A percentile compares a stretch with the other conserved stretches of the same genome.
Conservation (phyloP, 2,113 vertebrate species). For the Clupea harengus region DNA sequence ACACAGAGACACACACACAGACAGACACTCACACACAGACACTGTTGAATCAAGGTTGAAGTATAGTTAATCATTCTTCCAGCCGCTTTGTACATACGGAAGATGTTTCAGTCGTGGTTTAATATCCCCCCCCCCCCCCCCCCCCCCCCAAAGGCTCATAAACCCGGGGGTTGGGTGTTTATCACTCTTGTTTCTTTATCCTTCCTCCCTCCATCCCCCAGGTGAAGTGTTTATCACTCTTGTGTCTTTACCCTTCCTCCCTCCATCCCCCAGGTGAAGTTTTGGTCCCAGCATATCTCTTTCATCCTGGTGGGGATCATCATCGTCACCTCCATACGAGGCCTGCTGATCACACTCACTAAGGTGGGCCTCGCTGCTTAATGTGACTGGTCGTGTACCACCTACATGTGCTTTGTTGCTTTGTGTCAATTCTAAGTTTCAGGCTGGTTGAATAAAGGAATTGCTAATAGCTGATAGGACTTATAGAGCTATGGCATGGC, state of each 20-base stretch:
- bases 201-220: conserved; percentile 54
- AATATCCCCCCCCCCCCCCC: too few species aligned
- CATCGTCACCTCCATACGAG: conserved; percentile 96
- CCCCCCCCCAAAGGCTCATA: too few species aligned
- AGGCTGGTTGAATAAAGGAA: too few species aligned
- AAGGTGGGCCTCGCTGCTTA: conserved; percentile 76
- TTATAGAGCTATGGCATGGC: neutral
- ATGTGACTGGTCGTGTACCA: neutral
- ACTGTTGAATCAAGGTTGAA: neutral
- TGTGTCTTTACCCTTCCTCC: neutral
- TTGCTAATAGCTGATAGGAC: neutral
- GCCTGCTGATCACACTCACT: conserved; percentile 93
- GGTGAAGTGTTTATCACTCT: conserved; percentile 78
- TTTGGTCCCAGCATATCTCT: conserved; percentile 99
- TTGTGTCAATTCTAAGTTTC: neutral
- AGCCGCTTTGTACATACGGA: neutral
- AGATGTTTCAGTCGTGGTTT: neutral
- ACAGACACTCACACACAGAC: neutral
- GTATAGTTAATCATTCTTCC: neutral
- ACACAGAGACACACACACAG: neutral
- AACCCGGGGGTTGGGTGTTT: too few species aligned
- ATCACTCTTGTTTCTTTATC: too few species aligned
- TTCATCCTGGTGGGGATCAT: conserved; percentile 99
- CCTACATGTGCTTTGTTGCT: neutral
- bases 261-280: conserved; percentile 83